Percentiles rank a stretch among this genome's conserved stretches.
phyloP scores from a whole-genome alignment of 2,888 invertebrate genomes.

The Monoplex corrugatus region DNA sequence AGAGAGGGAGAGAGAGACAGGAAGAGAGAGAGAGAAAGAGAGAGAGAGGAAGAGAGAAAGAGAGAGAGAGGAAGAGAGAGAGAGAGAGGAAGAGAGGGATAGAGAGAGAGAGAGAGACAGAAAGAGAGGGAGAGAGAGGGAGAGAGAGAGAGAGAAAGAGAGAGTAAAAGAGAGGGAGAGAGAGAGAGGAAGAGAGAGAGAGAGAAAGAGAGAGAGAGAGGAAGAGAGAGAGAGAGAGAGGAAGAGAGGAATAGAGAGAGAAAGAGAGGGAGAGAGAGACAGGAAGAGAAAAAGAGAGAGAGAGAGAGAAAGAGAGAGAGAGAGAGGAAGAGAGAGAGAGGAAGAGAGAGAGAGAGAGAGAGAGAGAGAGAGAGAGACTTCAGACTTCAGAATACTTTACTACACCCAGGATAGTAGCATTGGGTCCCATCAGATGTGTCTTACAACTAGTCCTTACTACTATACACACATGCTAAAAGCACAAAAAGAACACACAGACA shows the following conservation, averaged over 20 bases:
- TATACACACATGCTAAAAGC: too few species aligned
- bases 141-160: conserved; percentile 35
- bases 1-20: neutral
- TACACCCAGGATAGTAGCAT: too few species aligned
- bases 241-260: neutral
- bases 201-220: neutral
- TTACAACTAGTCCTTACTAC: too few species aligned
- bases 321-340: neutral
- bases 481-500: too few species aligned
- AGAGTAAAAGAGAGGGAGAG: conserved; percentile 36
- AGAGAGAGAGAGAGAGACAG: neutral
- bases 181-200: conserved; percentile 34
- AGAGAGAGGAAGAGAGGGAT: conserved; percentile 33
- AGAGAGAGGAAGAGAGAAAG: neutral
- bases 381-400: too few species aligned
- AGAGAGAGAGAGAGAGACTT: conserved; percentile 1
- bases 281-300: too few species aligned
- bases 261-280: too few species aligned
- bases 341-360: neutral
- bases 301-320: neutral
- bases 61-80: neutral
- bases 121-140: neutral
- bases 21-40: neutral
- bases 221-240: neutral
- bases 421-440: too few species aligned